These are phyloP conservation scores for Mamestra brassicae DNA, from an alignment of 2,888 invertebrate species.

Conservation along the genomic window DNA sequence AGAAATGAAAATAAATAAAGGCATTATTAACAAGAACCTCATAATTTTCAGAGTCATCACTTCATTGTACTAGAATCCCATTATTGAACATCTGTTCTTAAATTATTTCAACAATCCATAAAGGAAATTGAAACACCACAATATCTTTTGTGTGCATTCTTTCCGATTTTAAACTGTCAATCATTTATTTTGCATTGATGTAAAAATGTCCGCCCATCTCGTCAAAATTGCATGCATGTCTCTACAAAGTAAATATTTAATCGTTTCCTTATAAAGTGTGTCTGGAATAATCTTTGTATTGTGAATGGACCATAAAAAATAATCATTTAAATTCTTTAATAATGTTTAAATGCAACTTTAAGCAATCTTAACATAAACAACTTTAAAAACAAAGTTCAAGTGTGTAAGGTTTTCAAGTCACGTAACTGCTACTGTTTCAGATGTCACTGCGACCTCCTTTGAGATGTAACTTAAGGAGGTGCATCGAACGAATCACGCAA, in stretches of 20 bases:
- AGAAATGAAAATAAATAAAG: conserved; percentile 7
- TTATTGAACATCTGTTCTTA: conserved; percentile 77
- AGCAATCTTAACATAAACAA: too few species aligned
- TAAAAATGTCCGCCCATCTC: conserved; percentile 82
- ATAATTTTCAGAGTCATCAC: conserved; percentile 68
- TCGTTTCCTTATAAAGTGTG: conserved; percentile 26
- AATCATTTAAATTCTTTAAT: not conserved
- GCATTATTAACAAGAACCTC: conserved; percentile 36
- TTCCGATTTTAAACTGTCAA: conserved; percentile 80
- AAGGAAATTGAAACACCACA: conserved; percentile 74
- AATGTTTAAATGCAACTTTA: too few species aligned
- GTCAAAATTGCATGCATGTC: conserved; percentile 67
- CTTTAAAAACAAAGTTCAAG: conserved; percentile 32
- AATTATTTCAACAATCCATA: conserved; percentile 71
- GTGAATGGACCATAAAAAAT: too few species aligned
- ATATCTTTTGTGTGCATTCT: conserved; percentile 73
- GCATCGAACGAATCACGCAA: conserved; percentile 87
- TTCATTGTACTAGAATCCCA: conserved; percentile 67
- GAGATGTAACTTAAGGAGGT: conserved; percentile 86
- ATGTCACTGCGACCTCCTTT: conserved; percentile 85
- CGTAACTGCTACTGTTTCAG: conserved; percentile 75
- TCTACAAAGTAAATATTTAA: conserved; percentile 38
- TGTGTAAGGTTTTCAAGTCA: conserved; percentile 39
- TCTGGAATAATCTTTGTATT: conserved; percentile 8
- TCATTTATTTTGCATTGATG: conserved; percentile 79